Conservation (phyloP, 2,797 vertebrate species). For the Thunnus albacares region DNA sequence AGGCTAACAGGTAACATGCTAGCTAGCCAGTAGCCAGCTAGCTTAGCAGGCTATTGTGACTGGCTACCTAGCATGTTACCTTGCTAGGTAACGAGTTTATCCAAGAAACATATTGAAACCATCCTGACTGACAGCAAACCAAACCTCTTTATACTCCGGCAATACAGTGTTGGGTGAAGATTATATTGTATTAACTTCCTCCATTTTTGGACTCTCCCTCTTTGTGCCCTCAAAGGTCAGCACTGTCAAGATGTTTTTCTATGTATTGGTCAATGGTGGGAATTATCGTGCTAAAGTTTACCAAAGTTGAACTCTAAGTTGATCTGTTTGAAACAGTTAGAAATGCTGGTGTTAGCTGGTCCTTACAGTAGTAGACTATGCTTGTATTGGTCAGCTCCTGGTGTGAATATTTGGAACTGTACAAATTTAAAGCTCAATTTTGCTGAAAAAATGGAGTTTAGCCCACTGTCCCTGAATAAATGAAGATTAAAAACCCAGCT, state of each 20-base stretch:
- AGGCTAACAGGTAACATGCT: too few relatives aligned
- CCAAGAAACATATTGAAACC: too few relatives aligned
- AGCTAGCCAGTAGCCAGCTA: too few relatives aligned
- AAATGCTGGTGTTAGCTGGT: not conserved
- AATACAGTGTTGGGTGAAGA: too few relatives aligned
- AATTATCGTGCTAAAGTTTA: not conserved
- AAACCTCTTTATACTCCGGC: too few relatives aligned
- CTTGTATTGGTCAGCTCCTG: not conserved
- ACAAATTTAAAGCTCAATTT: not conserved
- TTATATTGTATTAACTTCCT: not conserved
- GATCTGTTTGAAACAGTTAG: not conserved
- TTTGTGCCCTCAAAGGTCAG: not conserved
- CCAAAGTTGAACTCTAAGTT: not conserved
- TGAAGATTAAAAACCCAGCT: slow-evolving; percentile 27
- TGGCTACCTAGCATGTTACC: not conserved
- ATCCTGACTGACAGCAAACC: too few relatives aligned
- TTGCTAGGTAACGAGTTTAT: too few relatives aligned
- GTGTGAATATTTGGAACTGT: not conserved
- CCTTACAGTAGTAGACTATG: not conserved
- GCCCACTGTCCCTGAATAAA: slow-evolving; percentile 12
- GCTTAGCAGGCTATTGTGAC: too few relatives aligned
- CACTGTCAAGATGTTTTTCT: not conserved
- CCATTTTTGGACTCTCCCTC: not conserved
- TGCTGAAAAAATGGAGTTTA: slow-evolving; percentile 1
- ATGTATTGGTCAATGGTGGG: not conserved